Conservation (phyloP, 2,888 invertebrate species). For the Dimorphilus gyrociliatus region DNA sequence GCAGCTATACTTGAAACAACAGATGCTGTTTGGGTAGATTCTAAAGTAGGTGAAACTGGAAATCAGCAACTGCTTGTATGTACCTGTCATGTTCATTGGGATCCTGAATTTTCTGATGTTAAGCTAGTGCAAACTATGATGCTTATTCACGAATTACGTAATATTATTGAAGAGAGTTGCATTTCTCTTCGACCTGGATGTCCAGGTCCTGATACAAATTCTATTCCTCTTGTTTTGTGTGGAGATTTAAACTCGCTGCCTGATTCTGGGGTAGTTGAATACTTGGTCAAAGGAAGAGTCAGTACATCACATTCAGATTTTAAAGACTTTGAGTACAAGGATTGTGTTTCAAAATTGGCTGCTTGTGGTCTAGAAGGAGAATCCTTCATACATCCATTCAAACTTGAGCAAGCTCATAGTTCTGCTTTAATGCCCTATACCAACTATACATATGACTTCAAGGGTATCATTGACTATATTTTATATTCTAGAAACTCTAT, state of each 20-base stretch:
- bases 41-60: slow-evolving; percentile 9
- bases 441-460: slow-evolving; percentile 97
- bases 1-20: slow-evolving; percentile 87
- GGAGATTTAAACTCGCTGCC: slow-evolving; percentile 97
- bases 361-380: too few relatives aligned
- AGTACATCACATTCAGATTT: slow-evolving; percentile 84
- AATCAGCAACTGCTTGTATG: slow-evolving; percentile 60
- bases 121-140: slow-evolving; percentile 98
- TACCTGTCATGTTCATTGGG: slow-evolving; percentile 99
- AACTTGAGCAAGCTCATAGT: slow-evolving; percentile 82
- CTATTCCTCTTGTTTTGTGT: slow-evolving; percentile 79
- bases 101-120: slow-evolving; percentile 97
- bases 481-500: slow-evolving; percentile 91
- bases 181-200: slow-evolving; percentile 11
- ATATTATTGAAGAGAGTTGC: slow-evolving; percentile 40
- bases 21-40: slow-evolving; percentile 55
- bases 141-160: slow-evolving; percentile 80
- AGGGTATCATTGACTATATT: slow-evolving; percentile 98
- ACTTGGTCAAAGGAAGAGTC: slow-evolving; percentile 73
- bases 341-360: slow-evolving; percentile 65
- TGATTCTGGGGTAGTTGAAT: slow-evolving; percentile 93
- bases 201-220: slow-evolving; percentile 35
- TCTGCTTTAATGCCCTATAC: slow-evolving; percentile 89
- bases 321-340: slow-evolving; percentile 82
- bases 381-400: slow-evolving; percentile 84